A percentile compares a stretch with the other conserved stretches of the same genome.
Evolutionary conservation across 2,113 vertebrate genomes (phyloP).

Genomic region (Alexandromys fortis): DNA sequence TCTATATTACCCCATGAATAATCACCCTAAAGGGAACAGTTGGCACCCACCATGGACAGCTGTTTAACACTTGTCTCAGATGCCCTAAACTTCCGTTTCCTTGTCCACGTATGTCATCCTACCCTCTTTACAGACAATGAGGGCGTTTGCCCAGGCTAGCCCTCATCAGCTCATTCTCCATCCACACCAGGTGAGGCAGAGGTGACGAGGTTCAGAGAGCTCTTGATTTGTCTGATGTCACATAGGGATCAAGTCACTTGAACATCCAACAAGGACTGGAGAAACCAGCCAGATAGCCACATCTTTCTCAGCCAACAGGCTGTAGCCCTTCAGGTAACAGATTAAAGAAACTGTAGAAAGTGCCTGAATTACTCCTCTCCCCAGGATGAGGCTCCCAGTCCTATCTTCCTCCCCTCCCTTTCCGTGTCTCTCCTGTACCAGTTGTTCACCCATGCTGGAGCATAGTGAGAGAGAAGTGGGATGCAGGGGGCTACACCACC

Average conservation of each 20-base stretch:
- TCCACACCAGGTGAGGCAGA: neutral
- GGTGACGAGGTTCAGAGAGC: neutral
- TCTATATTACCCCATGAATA: neutral
- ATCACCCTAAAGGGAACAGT: neutral
- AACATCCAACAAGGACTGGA: neutral
- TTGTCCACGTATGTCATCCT: neutral
- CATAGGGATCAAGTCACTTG: neutral
- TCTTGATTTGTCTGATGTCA: neutral
- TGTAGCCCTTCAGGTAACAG: neutral
- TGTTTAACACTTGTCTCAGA: neutral
- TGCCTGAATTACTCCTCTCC: neutral
- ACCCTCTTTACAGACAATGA: neutral
- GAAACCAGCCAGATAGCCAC: neutral
- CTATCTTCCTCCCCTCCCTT: neutral
- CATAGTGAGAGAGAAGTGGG: neutral
- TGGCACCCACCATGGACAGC: neutral
- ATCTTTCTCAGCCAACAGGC: neutral
- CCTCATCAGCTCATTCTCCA: neutral
- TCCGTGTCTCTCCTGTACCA: neutral
- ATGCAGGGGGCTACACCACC: neutral
- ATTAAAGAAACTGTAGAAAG: neutral
- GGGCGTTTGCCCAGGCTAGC: neutral
- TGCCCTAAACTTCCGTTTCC: neutral
- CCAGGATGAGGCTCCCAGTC: neutral
- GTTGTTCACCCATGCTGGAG: neutral